A percentile compares a stretch with the other conserved stretches of the same genome.
Evolutionary conservation across 2,113 vertebrate species (phyloP).

Genomic region (Grammomys surdaster): DNA sequence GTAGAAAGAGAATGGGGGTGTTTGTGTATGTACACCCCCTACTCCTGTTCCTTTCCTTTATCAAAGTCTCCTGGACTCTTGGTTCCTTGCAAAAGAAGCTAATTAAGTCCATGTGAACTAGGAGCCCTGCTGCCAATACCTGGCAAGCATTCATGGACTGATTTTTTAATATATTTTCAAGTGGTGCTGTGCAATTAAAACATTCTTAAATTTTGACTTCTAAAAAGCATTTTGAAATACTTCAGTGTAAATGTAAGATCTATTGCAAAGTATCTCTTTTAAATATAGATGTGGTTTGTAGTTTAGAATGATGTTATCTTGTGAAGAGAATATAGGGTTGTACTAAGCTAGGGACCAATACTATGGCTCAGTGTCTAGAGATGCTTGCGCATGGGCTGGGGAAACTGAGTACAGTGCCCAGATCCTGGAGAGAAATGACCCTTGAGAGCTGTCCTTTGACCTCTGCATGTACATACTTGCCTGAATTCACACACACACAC

Average conservation of each 20-base stretch:
- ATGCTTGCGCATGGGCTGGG: background rate
- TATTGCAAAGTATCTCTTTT: background rate
- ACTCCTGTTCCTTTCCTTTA: background rate
- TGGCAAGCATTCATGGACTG: background rate
- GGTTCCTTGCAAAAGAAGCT: constrained; percentile 31
- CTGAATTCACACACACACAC: background rate
- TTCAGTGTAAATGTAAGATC: background rate
- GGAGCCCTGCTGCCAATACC: background rate
- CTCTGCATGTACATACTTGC: background rate
- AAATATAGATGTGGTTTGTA: background rate
- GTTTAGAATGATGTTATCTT: background rate
- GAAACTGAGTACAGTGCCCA: background rate
- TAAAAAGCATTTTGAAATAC: background rate
- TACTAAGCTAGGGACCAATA: background rate
- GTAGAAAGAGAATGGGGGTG: background rate
- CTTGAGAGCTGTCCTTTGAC: background rate
- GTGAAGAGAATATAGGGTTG: background rate
- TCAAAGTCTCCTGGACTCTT: background rate
- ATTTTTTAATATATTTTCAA: constrained; percentile 21
- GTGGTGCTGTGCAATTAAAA: background rate
- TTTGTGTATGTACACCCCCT: background rate
- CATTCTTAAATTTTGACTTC: constrained; percentile 6
- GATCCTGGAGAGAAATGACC: background rate
- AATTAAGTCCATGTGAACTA: constrained; percentile 48
- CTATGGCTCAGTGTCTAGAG: background rate